Evolutionary conservation across 2,888 invertebrate species (phyloP).

Genomic region (Drosophila leonis): DNA sequence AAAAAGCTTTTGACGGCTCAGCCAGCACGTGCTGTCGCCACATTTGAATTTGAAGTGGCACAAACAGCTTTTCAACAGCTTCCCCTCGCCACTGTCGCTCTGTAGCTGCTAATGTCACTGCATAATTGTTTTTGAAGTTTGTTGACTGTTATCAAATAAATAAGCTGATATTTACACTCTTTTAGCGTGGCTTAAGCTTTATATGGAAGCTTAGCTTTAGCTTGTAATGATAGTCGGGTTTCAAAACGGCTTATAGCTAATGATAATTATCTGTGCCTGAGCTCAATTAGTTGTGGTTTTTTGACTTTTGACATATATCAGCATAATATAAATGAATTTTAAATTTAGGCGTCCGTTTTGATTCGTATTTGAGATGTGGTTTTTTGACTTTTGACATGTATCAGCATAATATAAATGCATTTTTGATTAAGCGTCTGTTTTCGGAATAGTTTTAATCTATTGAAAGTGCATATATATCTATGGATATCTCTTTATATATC

Average conservation of each 20-base stretch:
- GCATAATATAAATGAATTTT: background rate
- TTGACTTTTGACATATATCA: background rate
- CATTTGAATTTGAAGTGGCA: slow-evolving; percentile 32
- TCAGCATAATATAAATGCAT: background rate
- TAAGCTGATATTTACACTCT: slow-evolving; percentile 61
- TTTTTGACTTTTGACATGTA: slow-evolving; percentile 1
- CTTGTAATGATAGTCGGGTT: background rate
- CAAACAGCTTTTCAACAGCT: slow-evolving; percentile 41
- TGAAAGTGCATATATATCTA: background rate
- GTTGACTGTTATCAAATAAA: slow-evolving; percentile 68
- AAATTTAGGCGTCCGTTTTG: background rate
- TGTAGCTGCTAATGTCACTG: slow-evolving; percentile 46
- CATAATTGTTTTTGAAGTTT: slow-evolving; percentile 64
- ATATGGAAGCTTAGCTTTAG: background rate
- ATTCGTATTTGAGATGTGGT: background rate
- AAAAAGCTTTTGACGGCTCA: slow-evolving; percentile 52
- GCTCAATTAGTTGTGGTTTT: background rate
- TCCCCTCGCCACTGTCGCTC: background rate
- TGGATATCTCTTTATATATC: too few relatives aligned
- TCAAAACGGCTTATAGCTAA: background rate
- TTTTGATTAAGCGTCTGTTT: background rate
- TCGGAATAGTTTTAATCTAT: too few relatives aligned
- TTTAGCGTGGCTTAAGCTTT: slow-evolving; percentile 38
- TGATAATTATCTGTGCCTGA: background rate
- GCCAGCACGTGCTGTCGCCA: slow-evolving; percentile 39